Conservation (phyloP, 2,113 vertebrate species). For the Myanophis thanlyinensis region DNA sequence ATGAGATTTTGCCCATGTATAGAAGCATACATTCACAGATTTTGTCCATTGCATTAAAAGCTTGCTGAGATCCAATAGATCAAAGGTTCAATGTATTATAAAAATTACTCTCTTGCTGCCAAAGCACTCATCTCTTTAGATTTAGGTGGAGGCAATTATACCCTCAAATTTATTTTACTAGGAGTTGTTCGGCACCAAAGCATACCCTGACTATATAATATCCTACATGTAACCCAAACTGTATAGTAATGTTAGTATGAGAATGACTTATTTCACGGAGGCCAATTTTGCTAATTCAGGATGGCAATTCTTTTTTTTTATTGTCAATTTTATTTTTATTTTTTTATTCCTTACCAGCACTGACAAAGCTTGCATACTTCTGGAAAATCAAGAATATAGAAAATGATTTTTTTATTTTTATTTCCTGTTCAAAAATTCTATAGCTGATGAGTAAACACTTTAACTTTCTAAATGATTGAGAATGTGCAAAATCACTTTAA, state of each 20-base stretch:
- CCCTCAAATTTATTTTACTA: neutral
- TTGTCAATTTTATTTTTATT: too few species aligned
- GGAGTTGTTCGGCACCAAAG: neutral
- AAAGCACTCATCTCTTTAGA: neutral
- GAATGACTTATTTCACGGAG: neutral
- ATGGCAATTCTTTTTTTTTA: neutral
- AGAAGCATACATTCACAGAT: neutral
- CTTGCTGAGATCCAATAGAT: neutral
- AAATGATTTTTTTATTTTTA: neutral
- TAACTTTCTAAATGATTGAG: neutral
- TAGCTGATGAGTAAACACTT: neutral
- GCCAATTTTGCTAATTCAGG: neutral
- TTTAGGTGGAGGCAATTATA: neutral
- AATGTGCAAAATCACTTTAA: constrained; percentile 40
- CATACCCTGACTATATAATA: neutral
- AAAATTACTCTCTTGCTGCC: neutral
- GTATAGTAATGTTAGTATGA: neutral
- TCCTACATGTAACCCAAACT: neutral
- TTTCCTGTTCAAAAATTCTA: neutral
- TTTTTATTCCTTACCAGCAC: neutral
- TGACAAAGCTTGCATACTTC: neutral
- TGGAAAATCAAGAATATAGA: neutral
- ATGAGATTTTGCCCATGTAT: neutral
- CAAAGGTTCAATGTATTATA: neutral
- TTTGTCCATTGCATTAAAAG: neutral